Conservation (phyloP, 2,888 invertebrate species). For the Eupelmus urozonus region DNA sequence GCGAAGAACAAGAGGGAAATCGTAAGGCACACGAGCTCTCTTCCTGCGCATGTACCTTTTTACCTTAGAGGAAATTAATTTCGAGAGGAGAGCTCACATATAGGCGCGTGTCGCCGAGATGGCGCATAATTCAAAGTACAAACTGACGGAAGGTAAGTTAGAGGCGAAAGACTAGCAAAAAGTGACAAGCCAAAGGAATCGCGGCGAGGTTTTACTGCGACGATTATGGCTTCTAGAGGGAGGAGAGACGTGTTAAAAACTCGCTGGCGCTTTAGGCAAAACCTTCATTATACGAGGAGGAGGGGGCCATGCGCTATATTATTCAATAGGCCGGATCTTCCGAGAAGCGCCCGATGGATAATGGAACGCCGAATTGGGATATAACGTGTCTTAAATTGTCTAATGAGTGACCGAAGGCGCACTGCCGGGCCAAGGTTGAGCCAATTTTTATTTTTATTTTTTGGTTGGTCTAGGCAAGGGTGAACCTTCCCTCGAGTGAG, state of each 20-base stretch:
- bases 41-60: conserved; percentile 24
- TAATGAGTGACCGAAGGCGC: conserved; percentile 73
- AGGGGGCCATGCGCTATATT: conserved; percentile 5
- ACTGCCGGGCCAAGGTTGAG: conserved; percentile 64
- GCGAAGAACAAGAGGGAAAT: conserved; percentile 26
- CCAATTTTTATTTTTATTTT: conserved; percentile 65
- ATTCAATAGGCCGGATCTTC: conserved; percentile 63
- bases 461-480: too few species aligned
- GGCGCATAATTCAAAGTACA: conserved; percentile 48
- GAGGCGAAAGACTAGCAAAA: conserved; percentile 31
- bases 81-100: conserved; percentile 5
- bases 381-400: conserved; percentile 76
- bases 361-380: conserved; percentile 72
- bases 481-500: conserved; percentile 46
- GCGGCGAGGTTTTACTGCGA: conserved; percentile 65
- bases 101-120: neutral
- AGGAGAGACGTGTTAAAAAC: neutral
- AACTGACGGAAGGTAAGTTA: conserved; percentile 22
- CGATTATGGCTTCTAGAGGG: conserved; percentile 38
- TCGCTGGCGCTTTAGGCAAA: conserved; percentile 17
- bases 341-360: conserved; percentile 69
- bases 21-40: conserved; percentile 1
- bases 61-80: conserved; percentile 41
- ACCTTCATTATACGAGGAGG: conserved; percentile 35
- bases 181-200: conserved; percentile 31